phyloP scores from a whole-genome alignment of 2,113 vertebrate species.

The Pelusios castaneus region DNA sequence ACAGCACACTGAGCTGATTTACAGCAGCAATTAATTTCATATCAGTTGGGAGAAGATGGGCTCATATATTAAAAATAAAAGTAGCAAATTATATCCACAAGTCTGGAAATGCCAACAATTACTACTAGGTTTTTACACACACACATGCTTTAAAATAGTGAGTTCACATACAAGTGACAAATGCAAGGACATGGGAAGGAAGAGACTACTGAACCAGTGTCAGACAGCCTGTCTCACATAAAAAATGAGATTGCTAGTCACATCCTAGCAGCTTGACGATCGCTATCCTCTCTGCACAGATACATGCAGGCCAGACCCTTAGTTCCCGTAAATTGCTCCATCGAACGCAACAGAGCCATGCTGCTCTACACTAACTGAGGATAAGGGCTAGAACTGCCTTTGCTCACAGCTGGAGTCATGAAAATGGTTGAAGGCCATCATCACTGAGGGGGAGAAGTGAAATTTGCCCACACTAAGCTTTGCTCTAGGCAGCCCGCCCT shows the following conservation, averaged over 20 bases:
- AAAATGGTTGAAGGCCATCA: constrained; percentile 28
- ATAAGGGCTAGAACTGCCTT: neutral
- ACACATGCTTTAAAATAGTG: neutral
- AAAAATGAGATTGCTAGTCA: neutral
- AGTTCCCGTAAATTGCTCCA: neutral
- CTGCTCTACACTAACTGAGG: neutral
- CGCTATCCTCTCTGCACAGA: neutral
- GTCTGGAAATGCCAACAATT: constrained; percentile 45
- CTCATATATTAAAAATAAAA: constrained; percentile 20
- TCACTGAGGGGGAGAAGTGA: constrained; percentile 11
- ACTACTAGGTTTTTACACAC: neutral
- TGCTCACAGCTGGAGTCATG: constrained; percentile 1
- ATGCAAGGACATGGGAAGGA: neutral
- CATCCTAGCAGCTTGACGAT: neutral
- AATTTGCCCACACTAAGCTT: constrained; percentile 51
- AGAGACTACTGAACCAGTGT: neutral
- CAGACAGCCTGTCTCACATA: rapidly evolving
- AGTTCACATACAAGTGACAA: constrained; percentile 38
- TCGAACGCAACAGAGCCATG: neutral
- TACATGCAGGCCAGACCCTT: neutral
- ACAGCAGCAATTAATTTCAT: constrained; percentile 31
- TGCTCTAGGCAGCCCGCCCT: neutral
- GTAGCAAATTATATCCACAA: constrained; percentile 41
- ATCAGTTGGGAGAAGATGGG: constrained; percentile 37
- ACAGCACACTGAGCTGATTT: constrained; percentile 62